Evolutionary conservation across 2,888 invertebrate genomes (phyloP).

Genomic region (Slavum lentiscoides): DNA sequence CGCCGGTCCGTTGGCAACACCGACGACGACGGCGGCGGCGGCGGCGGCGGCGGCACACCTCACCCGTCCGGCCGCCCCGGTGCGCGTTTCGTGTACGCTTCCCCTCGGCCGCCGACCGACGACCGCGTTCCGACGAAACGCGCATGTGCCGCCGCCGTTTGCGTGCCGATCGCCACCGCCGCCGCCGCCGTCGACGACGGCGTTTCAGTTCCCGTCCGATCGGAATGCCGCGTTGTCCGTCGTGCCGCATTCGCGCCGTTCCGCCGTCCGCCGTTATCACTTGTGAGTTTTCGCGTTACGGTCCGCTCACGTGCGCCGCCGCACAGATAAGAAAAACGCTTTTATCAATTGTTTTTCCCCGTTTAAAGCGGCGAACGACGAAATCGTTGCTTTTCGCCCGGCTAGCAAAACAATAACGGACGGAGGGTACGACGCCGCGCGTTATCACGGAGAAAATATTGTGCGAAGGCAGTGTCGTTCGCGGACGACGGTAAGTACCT

Average conservation of each 20-base stretch:
- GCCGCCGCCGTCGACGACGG: slow-evolving; percentile 11
- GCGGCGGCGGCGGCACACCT: too few relatives aligned
- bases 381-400: too few relatives aligned
- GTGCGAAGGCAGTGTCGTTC: too few relatives aligned
- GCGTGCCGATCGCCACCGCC: background rate
- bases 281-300: background rate
- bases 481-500: too few relatives aligned
- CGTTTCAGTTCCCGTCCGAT: slow-evolving; percentile 1
- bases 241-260: background rate
- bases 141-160: background rate
- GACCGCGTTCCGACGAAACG: background rate
- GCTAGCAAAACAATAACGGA: too few relatives aligned
- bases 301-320: slow-evolving; percentile 18
- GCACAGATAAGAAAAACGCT: too few relatives aligned
- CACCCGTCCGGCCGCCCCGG: background rate
- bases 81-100: background rate
- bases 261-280: slow-evolving; percentile 22
- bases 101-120: background rate
- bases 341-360: too few relatives aligned
- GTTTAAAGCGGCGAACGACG: too few relatives aligned
- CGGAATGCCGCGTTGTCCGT: background rate
- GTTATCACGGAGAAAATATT: too few relatives aligned
- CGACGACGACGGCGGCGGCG: too few relatives aligned
- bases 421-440: too few relatives aligned
- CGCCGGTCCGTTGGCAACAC: slow-evolving; percentile 32